These are phyloP conservation scores for Cantharis lateralis DNA, from an alignment of 2,888 invertebrate species.

Conservation along the genomic window DNA sequence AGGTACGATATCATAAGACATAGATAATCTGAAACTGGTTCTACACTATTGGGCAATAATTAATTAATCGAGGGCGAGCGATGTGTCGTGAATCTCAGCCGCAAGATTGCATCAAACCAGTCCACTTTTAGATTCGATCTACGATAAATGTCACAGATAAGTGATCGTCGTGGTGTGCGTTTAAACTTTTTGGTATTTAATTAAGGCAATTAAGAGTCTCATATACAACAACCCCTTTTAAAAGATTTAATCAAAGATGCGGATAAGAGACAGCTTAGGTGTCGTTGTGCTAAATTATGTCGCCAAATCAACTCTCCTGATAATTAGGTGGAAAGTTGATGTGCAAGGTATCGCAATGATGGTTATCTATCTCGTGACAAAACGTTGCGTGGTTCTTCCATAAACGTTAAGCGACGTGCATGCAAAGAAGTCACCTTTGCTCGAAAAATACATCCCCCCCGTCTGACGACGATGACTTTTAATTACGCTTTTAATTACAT, in stretches of 20 bases:
- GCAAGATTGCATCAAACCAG: slow-evolving; percentile 50
- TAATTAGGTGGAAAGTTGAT: slow-evolving; percentile 49
- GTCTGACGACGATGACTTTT: background rate
- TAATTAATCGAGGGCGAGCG: slow-evolving; percentile 47
- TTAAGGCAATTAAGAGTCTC: slow-evolving; percentile 56
- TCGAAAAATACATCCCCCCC: background rate
- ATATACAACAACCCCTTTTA: slow-evolving; percentile 52
- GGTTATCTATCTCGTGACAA: slow-evolving; percentile 42
- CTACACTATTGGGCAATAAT: slow-evolving; percentile 47
- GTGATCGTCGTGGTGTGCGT: slow-evolving; percentile 51
- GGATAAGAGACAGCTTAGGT: slow-evolving; percentile 47
- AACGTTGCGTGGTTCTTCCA: slow-evolving; percentile 37
- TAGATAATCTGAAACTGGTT: slow-evolving; percentile 46
- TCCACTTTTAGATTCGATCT: slow-evolving; percentile 47
- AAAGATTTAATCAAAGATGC: slow-evolving; percentile 49
- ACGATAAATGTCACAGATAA: slow-evolving; percentile 51
- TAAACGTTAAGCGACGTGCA: slow-evolving; percentile 1
- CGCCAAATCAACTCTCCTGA: slow-evolving; percentile 43
- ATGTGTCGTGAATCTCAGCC: slow-evolving; percentile 44
- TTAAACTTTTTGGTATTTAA: slow-evolving; percentile 55
- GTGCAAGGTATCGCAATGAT: slow-evolving; percentile 38
- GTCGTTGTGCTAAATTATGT: slow-evolving; percentile 47
- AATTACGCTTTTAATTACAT: background rate
- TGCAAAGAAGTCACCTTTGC: background rate
- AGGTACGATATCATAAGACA: slow-evolving; percentile 46